Conservation (phyloP, 2,113 vertebrate species). For the Mixornis gularis region DNA sequence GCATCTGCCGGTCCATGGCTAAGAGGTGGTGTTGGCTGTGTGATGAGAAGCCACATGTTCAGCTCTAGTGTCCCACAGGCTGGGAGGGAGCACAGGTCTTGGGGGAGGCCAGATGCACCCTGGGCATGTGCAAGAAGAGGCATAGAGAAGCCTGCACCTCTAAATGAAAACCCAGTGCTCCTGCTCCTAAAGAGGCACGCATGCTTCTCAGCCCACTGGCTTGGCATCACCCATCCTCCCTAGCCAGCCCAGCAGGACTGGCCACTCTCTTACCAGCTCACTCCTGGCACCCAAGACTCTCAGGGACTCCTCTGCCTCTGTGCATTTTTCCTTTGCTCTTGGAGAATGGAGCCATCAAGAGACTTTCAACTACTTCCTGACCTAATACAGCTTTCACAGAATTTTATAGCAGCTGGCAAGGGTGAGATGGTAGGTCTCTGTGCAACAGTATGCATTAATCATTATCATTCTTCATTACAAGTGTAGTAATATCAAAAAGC, state of each 20-base stretch:
- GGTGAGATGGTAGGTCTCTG: neutral
- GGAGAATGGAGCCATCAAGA: neutral
- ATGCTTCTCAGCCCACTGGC: neutral
- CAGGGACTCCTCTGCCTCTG: neutral
- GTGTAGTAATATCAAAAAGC: neutral
- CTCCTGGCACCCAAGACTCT: neutral
- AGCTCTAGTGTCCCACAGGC: fast-evolving
- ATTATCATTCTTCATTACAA: neutral
- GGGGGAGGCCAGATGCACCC: neutral
- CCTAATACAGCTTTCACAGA: neutral
- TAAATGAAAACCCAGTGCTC: neutral
- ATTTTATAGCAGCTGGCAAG: neutral
- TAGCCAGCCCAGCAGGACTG: neutral
- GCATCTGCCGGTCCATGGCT: fast-evolving
- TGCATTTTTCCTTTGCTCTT: neutral
- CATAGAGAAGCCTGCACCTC: neutral
- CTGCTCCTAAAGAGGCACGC: neutral
- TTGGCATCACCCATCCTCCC: neutral
- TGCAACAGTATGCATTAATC: neutral
- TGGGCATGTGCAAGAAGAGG: neutral
- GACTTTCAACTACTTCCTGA: neutral
- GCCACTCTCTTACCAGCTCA: fast-evolving
- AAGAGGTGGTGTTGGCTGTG: neutral
- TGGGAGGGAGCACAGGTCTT: neutral
- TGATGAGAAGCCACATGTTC: neutral